Evolutionary conservation across 2,797 vertebrate species (phyloP).

Genomic region (Mionectes olivaceus): DNA sequence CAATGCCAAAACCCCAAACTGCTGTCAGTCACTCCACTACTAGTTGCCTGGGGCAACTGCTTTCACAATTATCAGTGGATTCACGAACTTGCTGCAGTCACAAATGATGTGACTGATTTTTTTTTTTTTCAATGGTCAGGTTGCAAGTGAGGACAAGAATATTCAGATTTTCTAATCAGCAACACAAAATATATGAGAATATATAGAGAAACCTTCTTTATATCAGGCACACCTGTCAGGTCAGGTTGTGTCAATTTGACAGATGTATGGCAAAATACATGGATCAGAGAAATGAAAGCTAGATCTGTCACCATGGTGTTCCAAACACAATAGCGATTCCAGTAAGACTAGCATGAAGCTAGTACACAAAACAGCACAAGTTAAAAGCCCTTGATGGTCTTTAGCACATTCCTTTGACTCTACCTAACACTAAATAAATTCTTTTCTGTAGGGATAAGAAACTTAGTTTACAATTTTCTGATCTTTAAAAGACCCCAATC

Average conservation of each 20-base stretch:
- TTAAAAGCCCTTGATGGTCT: not conserved
- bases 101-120: not conserved
- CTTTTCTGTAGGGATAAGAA: not conserved
- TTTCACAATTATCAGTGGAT: conserved; percentile 30
- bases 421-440: not conserved
- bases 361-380: not conserved
- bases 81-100: not conserved
- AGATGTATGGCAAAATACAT: not conserved
- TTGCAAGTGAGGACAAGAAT: not conserved
- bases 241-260: not conserved
- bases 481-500: not conserved
- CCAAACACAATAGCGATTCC: not conserved
- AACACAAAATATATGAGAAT: not conserved
- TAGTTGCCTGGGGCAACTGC: conserved; percentile 44
- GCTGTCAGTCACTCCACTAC: conserved; percentile 6
- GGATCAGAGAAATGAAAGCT: not conserved
- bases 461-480: not conserved
- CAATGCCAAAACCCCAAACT: not conserved
- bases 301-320: not conserved
- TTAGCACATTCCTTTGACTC: not conserved
- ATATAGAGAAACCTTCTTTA: not conserved
- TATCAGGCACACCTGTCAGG: not conserved
- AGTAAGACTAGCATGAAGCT: not conserved
- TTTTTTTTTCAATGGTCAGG: not conserved
- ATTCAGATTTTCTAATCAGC: not conserved